These are phyloP conservation scores for Branchipolynoe longqiensis DNA, from an alignment of 2,888 invertebrate genomes.

Conservation along the genomic window DNA sequence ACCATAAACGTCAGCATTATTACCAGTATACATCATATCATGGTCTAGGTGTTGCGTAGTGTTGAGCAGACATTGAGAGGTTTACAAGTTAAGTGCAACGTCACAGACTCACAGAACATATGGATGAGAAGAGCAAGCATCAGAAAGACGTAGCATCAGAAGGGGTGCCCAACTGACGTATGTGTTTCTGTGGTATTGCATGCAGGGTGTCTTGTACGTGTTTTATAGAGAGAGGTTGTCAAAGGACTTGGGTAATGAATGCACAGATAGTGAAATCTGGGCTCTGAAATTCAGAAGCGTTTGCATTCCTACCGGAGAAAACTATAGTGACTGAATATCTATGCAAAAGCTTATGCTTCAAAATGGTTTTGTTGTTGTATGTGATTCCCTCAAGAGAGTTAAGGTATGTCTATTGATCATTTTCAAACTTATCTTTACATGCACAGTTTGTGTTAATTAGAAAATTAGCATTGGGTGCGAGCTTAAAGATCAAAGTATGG, in stretches of 20 bases:
- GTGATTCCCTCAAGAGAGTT: no score
- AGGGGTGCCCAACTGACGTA: not conserved
- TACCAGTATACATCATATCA: not conserved
- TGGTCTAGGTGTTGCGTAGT: not conserved
- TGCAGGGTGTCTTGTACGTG: not conserved
- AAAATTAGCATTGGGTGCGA: no score
- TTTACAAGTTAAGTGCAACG: constrained; percentile 7
- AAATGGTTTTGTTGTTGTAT: no score
- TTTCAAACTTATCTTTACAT: no score
- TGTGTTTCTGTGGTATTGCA: constrained; percentile 17
- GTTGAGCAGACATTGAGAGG: not conserved
- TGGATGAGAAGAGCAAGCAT: not conserved
- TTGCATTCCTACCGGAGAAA: constrained; percentile 25
- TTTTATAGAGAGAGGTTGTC: not conserved
- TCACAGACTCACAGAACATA: constrained; percentile 8
- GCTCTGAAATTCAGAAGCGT: constrained; percentile 14
- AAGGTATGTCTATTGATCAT: no score
- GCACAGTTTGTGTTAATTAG: no score
- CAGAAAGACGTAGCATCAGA: constrained; percentile 17
- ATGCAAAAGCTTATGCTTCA: no score
- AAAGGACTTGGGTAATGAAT: not conserved
- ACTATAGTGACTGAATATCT: no score
- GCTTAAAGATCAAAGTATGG: no score
- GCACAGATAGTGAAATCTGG: no score
- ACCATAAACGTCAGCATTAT: not conserved